A percentile compares a stretch with the other conserved stretches of the same genome.
These are phyloP conservation scores for Agrochola lota DNA, from an alignment of 2,888 invertebrate species.

Conservation along the genomic window DNA sequence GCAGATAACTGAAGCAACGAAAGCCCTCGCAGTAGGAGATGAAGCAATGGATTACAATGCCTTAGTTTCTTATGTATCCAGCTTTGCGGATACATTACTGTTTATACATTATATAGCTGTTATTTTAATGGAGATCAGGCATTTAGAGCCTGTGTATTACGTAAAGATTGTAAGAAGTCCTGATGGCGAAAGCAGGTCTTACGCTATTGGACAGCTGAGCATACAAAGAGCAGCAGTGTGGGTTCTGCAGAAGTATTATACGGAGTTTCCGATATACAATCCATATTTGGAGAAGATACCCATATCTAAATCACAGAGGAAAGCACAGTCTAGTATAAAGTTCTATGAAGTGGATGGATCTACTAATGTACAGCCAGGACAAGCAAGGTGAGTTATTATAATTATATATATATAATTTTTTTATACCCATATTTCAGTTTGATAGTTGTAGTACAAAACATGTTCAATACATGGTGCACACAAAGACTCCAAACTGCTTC, in stretches of 20 bases:
- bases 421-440: too few species aligned
- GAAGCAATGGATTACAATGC: slow-evolving; percentile 96
- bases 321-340: slow-evolving; percentile 96
- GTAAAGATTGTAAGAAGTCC: slow-evolving; percentile 98
- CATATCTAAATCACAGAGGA: slow-evolving; percentile 95
- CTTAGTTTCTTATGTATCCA: slow-evolving; percentile 97
- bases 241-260: slow-evolving; percentile 98
- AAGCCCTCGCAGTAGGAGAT: slow-evolving; percentile 94
- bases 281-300: slow-evolving; percentile 98
- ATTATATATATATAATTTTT: too few species aligned
- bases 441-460: too few species aligned
- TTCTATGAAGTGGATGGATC: slow-evolving; percentile 99
- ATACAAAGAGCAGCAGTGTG: slow-evolving; percentile 98
- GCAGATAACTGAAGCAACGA: slow-evolving; percentile 95
- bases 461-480: too few species aligned
- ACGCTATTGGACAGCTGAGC: slow-evolving; percentile 97
- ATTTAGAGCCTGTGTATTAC: slow-evolving; percentile 97
- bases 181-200: slow-evolving; percentile 97
- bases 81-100: slow-evolving; percentile 97
- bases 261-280: slow-evolving; percentile 99
- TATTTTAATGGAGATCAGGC: slow-evolving; percentile 97
- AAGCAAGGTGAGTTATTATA: slow-evolving; percentile 89
- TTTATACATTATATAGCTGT: slow-evolving; percentile 99
- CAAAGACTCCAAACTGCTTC: too few species aligned
- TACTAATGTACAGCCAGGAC: slow-evolving; percentile 92